Percentiles rank a stretch among this genome's conserved stretches.
These are phyloP conservation scores for Narcine bancroftii DNA, from an alignment of 2,113 vertebrate genomes.

Conservation along the genomic window DNA sequence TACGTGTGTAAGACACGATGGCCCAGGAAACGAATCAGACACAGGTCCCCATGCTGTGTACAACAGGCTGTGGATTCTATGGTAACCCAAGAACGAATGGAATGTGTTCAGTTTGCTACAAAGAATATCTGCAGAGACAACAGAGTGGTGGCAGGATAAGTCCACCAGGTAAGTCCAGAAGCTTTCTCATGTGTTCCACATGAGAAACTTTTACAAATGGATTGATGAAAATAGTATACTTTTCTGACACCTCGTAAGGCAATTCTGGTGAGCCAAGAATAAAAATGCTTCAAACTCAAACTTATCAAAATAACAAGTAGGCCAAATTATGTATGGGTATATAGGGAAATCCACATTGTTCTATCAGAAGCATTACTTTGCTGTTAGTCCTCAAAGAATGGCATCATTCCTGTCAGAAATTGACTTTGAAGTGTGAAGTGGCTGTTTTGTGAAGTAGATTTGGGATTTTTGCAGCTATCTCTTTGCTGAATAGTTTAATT, in stretches of 20 bases:
- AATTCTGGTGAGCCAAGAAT: not conserved
- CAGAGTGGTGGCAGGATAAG: conserved; percentile 73
- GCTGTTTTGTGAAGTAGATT: not conserved
- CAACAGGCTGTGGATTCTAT: conserved; percentile 80
- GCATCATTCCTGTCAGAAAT: not conserved
- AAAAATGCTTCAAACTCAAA: not conserved
- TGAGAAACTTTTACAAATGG: not conserved
- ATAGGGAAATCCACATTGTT: not conserved
- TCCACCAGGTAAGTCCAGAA: conserved; percentile 59
- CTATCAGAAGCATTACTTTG: not conserved
- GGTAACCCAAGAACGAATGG: conserved; percentile 81
- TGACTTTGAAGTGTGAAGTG: not conserved
- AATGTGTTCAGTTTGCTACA: conserved; percentile 86
- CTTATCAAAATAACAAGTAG: not conserved
- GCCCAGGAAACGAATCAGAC: conserved; percentile 86
- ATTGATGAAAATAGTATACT: not conserved
- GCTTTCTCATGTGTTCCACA: not conserved
- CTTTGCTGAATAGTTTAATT: not conserved
- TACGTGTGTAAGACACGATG: conserved; percentile 59
- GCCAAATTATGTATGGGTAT: too few relatives aligned
- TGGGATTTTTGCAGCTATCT: too few relatives aligned
- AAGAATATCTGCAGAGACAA: conserved; percentile 80
- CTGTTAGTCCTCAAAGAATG: not conserved
- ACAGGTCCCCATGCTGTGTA: conserved; percentile 80
- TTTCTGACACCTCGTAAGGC: not conserved